phyloP scores from a whole-genome alignment of 92 coral and sea anemone genomes.

The Phenganax subtilis region DNA sequence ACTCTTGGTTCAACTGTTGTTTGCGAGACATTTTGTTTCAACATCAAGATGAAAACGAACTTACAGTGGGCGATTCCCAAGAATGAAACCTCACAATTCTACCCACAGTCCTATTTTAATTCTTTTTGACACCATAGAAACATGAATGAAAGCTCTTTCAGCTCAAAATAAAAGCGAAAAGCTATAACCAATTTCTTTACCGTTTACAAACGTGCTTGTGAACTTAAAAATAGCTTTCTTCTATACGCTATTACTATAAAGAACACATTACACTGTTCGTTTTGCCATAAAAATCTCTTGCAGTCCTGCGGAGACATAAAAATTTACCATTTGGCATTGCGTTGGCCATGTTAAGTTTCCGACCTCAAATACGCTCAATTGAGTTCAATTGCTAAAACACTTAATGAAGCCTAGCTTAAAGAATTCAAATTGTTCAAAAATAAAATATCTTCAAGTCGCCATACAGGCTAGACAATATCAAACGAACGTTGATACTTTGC shows the following conservation, averaged over 20 bases:
- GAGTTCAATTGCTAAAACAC: slow-evolving; percentile 2
- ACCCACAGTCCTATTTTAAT: no score
- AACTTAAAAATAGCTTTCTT: neutral
- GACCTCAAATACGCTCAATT: slow-evolving; percentile 3
- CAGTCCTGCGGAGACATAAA: neutral
- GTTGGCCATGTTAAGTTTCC: neutral
- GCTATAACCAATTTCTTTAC: neutral
- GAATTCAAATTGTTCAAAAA: neutral
- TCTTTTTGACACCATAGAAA: no score
- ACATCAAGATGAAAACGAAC: no score
- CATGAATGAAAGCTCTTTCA: neutral
- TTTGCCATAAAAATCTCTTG: neutral
- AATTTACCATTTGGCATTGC: neutral
- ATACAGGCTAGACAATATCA: slow-evolving; percentile 3
- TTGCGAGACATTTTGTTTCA: no score
- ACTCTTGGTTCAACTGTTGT: no score
- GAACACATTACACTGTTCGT: neutral
- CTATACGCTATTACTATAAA: neutral
- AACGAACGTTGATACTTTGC: neutral
- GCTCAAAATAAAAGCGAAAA: neutral
- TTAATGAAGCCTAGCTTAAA: neutral
- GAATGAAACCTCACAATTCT: no score
- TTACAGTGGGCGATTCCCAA: no score
- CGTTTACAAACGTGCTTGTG: slow-evolving; percentile 4
- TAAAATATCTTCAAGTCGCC: neutral